A percentile compares a stretch with the other conserved stretches of the same genome.
phyloP scores from a whole-genome alignment of 2,113 vertebrate genomes.

The Nicator chloris region DNA sequence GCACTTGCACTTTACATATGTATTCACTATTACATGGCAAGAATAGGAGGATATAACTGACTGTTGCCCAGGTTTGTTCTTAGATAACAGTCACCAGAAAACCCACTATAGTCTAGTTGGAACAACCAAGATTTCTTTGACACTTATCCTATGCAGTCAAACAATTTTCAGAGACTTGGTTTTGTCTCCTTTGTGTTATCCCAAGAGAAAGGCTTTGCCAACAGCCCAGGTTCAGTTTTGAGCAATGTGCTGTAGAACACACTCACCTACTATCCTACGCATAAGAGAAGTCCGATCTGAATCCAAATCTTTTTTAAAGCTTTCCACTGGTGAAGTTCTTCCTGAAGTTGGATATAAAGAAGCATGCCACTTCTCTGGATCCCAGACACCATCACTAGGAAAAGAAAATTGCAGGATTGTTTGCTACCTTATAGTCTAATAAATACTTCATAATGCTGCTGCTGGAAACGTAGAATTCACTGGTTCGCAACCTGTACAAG shows the following conservation, averaged over 20 bases:
- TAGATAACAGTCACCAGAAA: not conserved
- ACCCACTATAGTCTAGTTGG: not conserved
- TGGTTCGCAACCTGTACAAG: not conserved
- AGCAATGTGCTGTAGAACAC: not conserved
- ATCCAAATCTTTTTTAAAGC: slow-evolving; percentile 88
- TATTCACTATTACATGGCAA: not conserved
- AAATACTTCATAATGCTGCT: not conserved
- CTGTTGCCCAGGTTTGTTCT: not conserved
- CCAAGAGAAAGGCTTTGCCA: not conserved
- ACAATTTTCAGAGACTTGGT: not conserved
- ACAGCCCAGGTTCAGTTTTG: not conserved
- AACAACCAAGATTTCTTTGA: not conserved
- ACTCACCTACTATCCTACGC: slow-evolving; percentile 88
- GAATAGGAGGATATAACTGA: not conserved
- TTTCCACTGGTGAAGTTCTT: slow-evolving; percentile 86
- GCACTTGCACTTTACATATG: rapidly evolving
- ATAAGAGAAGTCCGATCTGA: slow-evolving; percentile 86
- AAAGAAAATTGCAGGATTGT: not conserved
- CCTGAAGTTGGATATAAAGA: slow-evolving; percentile 92
- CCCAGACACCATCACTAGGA: slow-evolving; percentile 94
- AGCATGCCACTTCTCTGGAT: slow-evolving; percentile 98
- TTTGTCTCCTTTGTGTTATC: not conserved
- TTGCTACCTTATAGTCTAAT: not conserved
- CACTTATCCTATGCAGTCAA: not conserved
- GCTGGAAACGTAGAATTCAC: not conserved